Evolutionary conservation across 2,113 vertebrate genomes (phyloP), one percentile per base, ranked within the genome.

Genomic region (Mustela lutreola): DNA sequence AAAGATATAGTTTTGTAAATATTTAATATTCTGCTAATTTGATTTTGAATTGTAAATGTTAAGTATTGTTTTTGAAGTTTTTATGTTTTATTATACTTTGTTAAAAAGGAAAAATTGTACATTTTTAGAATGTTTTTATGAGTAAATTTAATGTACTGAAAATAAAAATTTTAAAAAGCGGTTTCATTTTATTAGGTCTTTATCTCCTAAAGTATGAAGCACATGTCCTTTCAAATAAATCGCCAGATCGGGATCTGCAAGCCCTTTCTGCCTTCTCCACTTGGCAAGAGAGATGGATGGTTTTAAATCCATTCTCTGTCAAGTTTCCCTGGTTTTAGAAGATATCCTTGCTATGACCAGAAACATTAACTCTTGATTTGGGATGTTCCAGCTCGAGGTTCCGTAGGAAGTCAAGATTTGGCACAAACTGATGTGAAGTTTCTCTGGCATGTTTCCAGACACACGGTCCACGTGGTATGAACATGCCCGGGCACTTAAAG

Each of bases 101-200:
- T 99, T 99, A 99, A 99, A 98, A 98, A 99, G 98, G 98, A 98
- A 98, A 99, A 99, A 99, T 98, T 99, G 99, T 99, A 99, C 98
- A 99, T 99, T 99, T 99, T 99, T 99, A 99, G 99, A 99, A 99
- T 99, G 99, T 99, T 99, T 99, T 99, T 99, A 99, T 99, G 98
- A 99, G 99, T 99, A 99, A 99, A 99, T 99, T 99, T 99, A 99
- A 99, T 99, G 99, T 99, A 99, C 98, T 98, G 98, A 99, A 99
- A 99, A 99, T 99, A 99, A 99, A 99, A 98, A 98, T 88, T 97
- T 0, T 10, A 96, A 98, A 98, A 98, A 98, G 92, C 21, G 33
- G 26, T 65, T 63, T 71, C 45, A 62, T 48, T 80, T 42, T 45
- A 58, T 15, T 78, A 88, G 84, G 78, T 84, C 26, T 95, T 42